These are phyloP conservation scores for Cydia splendana DNA, from an alignment of 1,140 invertebrate species.

Conservation along the genomic window DNA sequence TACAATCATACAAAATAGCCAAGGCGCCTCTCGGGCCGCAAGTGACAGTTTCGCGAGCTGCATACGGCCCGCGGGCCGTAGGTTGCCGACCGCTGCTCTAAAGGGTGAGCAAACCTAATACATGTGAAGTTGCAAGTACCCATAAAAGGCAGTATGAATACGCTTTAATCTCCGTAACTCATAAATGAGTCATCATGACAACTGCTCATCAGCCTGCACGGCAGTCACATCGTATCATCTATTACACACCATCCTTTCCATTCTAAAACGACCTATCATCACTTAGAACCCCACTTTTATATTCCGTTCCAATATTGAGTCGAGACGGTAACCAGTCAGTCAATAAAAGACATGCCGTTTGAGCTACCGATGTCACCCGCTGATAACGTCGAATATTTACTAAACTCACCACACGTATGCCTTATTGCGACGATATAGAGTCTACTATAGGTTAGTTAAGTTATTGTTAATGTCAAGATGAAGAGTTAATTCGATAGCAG, in stretches of 20 bases:
- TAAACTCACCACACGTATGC: neutral
- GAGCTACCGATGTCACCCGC: conserved; percentile 25
- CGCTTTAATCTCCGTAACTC: neutral
- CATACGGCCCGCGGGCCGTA: too few species aligned
- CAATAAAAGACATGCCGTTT: conserved; percentile 3
- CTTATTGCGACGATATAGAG: neutral
- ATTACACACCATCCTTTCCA: neutral
- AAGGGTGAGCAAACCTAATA: too few species aligned
- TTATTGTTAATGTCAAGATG: neutral
- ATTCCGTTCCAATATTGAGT: neutral
- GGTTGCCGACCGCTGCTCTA: too few species aligned
- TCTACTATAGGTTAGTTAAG: neutral
- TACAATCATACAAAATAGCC: too few species aligned
- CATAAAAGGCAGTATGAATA: neutral
- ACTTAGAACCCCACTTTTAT: neutral
- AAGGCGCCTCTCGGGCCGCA: too few species aligned
- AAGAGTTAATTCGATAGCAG: conserved; percentile 31
- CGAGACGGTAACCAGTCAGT: neutral
- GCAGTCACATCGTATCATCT: neutral
- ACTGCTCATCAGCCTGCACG: neutral
- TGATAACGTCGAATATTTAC: neutral
- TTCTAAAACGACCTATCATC: neutral
- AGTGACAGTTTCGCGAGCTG: too few species aligned
- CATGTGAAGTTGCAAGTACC: too few species aligned
- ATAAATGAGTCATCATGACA: conserved; percentile 5